Conservation (phyloP, 2,113 vertebrate species). For the Garra rufa region DNA sequence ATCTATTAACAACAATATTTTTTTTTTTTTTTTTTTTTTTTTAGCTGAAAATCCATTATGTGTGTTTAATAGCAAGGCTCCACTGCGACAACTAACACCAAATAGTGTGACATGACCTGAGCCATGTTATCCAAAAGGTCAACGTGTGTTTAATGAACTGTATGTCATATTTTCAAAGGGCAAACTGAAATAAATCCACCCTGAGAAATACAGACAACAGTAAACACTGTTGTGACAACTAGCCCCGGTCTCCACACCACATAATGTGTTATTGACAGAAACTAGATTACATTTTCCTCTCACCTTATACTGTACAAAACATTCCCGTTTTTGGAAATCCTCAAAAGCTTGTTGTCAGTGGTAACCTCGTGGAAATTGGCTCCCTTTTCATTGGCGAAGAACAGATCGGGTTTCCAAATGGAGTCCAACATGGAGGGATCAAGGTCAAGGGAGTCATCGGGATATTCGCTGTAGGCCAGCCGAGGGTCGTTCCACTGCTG, state of each 20-base stretch:
- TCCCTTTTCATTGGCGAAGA: constrained; percentile 98
- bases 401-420: constrained; percentile 99
- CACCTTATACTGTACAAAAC: constrained; percentile 99
- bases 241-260: background rate
- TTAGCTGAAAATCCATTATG: background rate
- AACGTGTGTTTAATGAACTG: constrained; percentile 8
- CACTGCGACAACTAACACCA: background rate
- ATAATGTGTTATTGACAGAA: background rate
- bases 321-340: constrained; percentile 94
- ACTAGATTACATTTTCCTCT: constrained; percentile 36
- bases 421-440: constrained; percentile 99
- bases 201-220: background rate
- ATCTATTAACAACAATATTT: background rate
- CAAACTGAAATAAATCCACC: background rate
- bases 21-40: background rate
- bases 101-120: background rate
- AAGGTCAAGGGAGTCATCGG: constrained; percentile 94
- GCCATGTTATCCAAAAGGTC: constrained; percentile 21
- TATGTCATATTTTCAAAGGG: constrained; percentile 4
- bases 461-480: constrained; percentile 95
- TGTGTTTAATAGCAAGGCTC: background rate
- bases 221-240: background rate
- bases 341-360: constrained; percentile 96
- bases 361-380: constrained; percentile 99
- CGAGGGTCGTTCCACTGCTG: constrained; percentile 99